Base-by-base conservation (phyloP, 2,888 invertebrate genomes). In the Melanophora roralis region DNA sequence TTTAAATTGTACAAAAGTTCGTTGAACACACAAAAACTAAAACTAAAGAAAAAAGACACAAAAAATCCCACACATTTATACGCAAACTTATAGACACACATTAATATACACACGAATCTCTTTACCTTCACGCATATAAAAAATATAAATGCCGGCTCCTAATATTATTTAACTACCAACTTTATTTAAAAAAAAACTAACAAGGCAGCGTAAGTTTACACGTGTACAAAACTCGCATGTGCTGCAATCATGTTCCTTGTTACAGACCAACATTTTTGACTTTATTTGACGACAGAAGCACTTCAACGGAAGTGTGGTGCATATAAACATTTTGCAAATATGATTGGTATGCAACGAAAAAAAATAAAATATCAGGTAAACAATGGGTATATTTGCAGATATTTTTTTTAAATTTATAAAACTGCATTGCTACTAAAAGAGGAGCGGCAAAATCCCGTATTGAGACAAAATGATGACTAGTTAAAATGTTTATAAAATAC, bases 251-350 rank as follows among this genome's bases (percentile, higher is more conserved):
- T 12, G 5, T 43, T 62, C 16, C 38, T 38, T 21, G 40, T 55
- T 43, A 57, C n/a, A 71, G 49, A 72, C 57, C 34, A 59, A 65
- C 40, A 76, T 72, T 77, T 77, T 57, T 73, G 69, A 74, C 67
- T 72, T 43, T 38, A 72, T 73, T 57, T 77, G 79, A 77, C 38
- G 82, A 79, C 79, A 82, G 71, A 71, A 79, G 67, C 69, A 74
- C 71, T 71, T 79, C 83, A 83, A 78, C 85, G 85, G 84, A 83
- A 84, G 84, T 83, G 84, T 83, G 81, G 76, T 78, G 78, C 80
- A 82, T 64, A 82, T 81, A 83, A 82, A 82, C 75, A 81, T 62
- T n/a, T 65, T 79, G 45, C 67, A 68, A 65, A 59, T 67, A 67
- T 65, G 65, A 72, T 27, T 40, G 57, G 32, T 40, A 59, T 73